Evolutionary conservation across 2,113 vertebrate species (phyloP).

Genomic region (Xiphorhynchus elegans): DNA sequence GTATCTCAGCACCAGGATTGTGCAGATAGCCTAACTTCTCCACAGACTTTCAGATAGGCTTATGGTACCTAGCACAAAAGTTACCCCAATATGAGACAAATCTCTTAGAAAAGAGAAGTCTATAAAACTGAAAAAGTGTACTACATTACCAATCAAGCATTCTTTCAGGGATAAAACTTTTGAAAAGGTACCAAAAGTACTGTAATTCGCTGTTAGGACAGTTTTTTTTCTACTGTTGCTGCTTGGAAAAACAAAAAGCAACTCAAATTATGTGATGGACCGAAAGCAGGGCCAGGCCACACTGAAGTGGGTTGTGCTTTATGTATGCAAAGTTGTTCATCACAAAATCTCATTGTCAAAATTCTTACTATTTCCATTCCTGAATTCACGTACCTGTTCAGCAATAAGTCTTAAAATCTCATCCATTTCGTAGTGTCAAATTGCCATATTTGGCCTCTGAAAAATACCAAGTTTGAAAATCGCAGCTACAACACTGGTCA

Average conservation of each 20-base stretch:
- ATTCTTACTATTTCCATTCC: background rate
- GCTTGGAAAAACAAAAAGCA: background rate
- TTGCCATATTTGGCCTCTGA: conserved; percentile 69
- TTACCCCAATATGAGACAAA: background rate
- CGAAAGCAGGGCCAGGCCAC: background rate
- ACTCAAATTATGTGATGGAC: background rate
- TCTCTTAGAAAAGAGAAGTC: background rate
- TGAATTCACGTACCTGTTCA: conserved; percentile 74
- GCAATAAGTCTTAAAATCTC: conserved; percentile 14
- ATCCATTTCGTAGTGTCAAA: conserved; percentile 58
- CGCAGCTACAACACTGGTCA: rapidly evolving
- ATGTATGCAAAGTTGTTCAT: background rate
- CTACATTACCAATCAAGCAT: background rate
- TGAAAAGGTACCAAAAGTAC: background rate
- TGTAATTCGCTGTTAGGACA: background rate
- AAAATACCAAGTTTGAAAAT: background rate
- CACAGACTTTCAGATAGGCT: background rate
- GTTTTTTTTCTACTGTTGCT: background rate
- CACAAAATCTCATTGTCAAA: background rate
- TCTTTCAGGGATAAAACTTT: background rate
- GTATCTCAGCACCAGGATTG: background rate
- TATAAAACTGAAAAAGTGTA: background rate
- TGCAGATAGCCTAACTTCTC: background rate
- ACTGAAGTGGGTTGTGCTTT: rapidly evolving
- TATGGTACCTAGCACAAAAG: background rate